phyloP scores from a whole-genome alignment of 1,140 invertebrate genomes.

The Holotrichia oblita region DNA sequence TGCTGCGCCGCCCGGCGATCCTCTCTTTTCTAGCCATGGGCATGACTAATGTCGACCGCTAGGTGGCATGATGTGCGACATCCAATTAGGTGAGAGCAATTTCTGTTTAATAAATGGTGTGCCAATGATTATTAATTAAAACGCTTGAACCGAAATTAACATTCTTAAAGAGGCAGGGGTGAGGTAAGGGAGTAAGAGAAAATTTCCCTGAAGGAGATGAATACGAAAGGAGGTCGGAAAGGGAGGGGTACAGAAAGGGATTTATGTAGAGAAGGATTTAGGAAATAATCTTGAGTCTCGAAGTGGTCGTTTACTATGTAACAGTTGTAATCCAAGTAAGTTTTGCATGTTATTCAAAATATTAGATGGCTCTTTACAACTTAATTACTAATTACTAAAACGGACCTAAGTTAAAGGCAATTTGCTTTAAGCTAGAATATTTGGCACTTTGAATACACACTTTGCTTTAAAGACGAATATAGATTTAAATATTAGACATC shows the following conservation, averaged over 20 bases:
- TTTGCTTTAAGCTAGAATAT: too few species aligned
- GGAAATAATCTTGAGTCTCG: too few species aligned
- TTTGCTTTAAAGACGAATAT: too few species aligned
- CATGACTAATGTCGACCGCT: slow-evolving; percentile 44
- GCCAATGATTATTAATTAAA: slow-evolving; percentile 47
- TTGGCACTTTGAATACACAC: too few species aligned
- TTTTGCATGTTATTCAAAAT: too few species aligned
- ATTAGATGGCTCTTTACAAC: too few species aligned
- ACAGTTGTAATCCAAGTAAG: too few species aligned
- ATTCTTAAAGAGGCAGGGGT: slow-evolving; percentile 37
- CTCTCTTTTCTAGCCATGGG: background rate
- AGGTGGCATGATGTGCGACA: slow-evolving; percentile 42
- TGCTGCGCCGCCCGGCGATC: background rate
- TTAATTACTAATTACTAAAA: too few species aligned
- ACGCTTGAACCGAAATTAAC: slow-evolving; percentile 44
- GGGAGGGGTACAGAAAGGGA: background rate
- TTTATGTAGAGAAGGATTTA: too few species aligned
- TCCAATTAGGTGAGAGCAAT: slow-evolving; percentile 45
- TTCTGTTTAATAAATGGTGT: slow-evolving; percentile 45
- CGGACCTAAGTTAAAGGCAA: too few species aligned
- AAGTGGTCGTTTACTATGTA: too few species aligned
- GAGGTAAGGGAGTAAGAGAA: background rate
- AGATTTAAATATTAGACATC: too few species aligned
- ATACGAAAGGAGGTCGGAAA: background rate
- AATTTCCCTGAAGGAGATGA: background rate